Conservation (phyloP, 2,797 vertebrate species). For the Botia kubotai region DNA sequence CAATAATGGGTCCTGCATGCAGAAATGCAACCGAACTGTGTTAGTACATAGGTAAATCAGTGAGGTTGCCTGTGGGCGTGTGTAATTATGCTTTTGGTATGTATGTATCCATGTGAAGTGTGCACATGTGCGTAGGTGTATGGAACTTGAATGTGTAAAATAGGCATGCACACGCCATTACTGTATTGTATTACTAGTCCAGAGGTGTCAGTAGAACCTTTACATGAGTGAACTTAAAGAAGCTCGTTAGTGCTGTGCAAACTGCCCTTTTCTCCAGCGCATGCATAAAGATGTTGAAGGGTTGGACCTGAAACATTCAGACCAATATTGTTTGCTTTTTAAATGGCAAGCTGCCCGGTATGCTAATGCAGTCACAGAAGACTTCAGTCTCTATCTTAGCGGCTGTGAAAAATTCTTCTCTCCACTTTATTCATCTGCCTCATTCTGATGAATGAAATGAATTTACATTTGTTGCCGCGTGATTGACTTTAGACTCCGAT, state of each 20-base stretch:
- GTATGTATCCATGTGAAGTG: not conserved
- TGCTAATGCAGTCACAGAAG: slow-evolving; percentile 33
- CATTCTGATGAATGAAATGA: slow-evolving; percentile 2
- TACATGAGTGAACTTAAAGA: slow-evolving; percentile 8
- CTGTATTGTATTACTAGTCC: slow-evolving; percentile 1
- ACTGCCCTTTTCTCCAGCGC: slow-evolving; percentile 23
- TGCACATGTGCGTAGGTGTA: not conserved
- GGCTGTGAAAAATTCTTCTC: slow-evolving; percentile 3
- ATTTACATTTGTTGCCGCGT: slow-evolving; percentile 18
- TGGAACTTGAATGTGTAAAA: not conserved
- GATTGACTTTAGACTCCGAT: slow-evolving; percentile 19
- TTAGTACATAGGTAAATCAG: not conserved
- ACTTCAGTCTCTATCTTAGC: not conserved
- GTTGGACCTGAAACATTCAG: slow-evolving; percentile 38
- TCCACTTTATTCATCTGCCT: slow-evolving; percentile 20
- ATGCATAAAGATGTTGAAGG: slow-evolving; percentile 15
- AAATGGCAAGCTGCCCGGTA: slow-evolving; percentile 34
- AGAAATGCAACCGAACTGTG: not conserved
- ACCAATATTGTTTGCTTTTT: slow-evolving; percentile 33
- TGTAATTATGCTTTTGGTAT: not conserved
- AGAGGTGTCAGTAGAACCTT: not conserved
- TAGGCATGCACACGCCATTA: not conserved
- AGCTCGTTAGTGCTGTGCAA: slow-evolving; percentile 59
- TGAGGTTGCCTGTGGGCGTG: not conserved
- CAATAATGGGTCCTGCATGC: not conserved